These are phyloP conservation scores for Coronaproctus castanopsis DNA, from an alignment of 2,888 invertebrate genomes.

Conservation along the genomic window DNA sequence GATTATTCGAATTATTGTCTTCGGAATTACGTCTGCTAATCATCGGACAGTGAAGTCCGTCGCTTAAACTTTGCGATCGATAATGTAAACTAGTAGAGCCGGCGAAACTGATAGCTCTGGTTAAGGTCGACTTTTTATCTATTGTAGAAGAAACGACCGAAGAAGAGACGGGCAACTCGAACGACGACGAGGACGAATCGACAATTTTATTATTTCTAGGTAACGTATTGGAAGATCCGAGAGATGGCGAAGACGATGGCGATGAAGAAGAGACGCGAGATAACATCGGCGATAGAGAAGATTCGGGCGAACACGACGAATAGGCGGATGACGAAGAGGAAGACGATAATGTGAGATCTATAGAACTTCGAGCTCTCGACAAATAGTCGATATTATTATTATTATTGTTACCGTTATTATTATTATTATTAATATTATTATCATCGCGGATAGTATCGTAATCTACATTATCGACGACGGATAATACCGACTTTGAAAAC, in stretches of 20 bases:
- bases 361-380: conserved; percentile 9
- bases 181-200: conserved; percentile 11
- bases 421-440: too few species aligned
- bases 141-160: not conserved
- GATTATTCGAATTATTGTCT: conserved; percentile 7
- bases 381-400: not conserved
- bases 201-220: conserved; percentile 13
- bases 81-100: conserved; percentile 24
- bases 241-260: conserved; percentile 8
- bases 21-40: conserved; percentile 26
- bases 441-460: not conserved
- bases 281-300: conserved; percentile 19
- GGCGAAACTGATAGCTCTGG: conserved; percentile 28
- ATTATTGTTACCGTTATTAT: too few species aligned
- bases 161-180: not conserved
- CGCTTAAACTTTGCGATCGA: conserved; percentile 32
- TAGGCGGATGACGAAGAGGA: conserved; percentile 19
- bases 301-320: conserved; percentile 20
- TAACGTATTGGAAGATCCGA: conserved; percentile 4
- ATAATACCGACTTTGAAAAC: conserved; percentile 8
- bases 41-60: conserved; percentile 29
- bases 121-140: conserved; percentile 17
- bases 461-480: not conserved
- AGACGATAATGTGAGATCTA: conserved; percentile 20
- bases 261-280: too few species aligned